Evolutionary conservation across 1,140 invertebrate genomes (phyloP).

Genomic region (Triops cancriformis): DNA sequence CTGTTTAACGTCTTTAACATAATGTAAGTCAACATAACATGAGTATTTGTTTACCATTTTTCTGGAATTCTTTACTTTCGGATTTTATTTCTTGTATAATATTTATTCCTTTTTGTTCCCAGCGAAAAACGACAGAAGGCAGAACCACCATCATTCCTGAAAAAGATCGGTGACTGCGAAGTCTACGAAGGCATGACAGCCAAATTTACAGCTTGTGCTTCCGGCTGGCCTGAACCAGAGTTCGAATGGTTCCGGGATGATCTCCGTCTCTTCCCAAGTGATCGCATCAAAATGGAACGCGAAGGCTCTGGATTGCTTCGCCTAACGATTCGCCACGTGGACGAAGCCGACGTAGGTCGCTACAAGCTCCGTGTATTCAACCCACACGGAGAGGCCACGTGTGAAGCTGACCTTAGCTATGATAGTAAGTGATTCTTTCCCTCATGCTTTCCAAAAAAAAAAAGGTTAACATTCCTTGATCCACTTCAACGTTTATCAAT

Average conservation of each 20-base stretch:
- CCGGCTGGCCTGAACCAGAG: constrained; percentile 74
- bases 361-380: constrained; percentile 75
- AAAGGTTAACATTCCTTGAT: background rate
- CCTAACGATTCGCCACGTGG: constrained; percentile 57
- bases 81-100: background rate
- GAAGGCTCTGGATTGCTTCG: constrained; percentile 71
- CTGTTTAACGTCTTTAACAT: no score
- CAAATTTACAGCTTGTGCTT: constrained; percentile 81
- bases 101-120: constrained; percentile 25
- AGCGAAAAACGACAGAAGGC: constrained; percentile 62
- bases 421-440: constrained; percentile 59
- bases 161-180: constrained; percentile 79
- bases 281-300: constrained; percentile 68
- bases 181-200: constrained; percentile 77
- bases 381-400: constrained; percentile 70
- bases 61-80: background rate
- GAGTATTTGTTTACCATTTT: background rate
- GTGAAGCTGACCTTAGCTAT: constrained; percentile 66
- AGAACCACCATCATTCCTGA: constrained; percentile 77
- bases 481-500: background rate
- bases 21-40: no score
- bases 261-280: constrained; percentile 64
- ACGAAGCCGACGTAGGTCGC: constrained; percentile 63
- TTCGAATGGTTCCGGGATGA: constrained; percentile 62
- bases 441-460: background rate